Conservation (phyloP, 2,113 vertebrate species). For the Agelaius tricolor region DNA sequence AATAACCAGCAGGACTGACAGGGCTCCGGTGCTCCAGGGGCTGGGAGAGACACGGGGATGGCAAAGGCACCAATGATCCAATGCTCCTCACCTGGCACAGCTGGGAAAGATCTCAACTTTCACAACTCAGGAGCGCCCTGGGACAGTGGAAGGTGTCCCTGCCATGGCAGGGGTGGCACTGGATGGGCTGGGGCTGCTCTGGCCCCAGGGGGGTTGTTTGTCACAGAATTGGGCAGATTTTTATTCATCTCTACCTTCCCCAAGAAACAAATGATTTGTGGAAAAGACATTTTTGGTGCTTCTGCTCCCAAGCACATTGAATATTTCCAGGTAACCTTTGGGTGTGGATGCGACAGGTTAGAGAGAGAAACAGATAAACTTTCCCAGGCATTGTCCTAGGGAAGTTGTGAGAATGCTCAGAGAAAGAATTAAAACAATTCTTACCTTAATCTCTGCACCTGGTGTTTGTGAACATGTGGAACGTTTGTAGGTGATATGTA, state of each 20-base stretch:
- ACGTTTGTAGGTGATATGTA: too few relatives aligned
- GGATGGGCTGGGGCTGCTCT: neutral
- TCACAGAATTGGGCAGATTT: neutral
- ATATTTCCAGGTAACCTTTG: neutral
- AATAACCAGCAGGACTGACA: accelerated
- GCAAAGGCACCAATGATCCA: accelerated
- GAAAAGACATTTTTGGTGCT: neutral
- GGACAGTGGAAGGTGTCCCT: too few relatives aligned
- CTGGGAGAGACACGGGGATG: accelerated
- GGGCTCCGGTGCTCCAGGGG: too few relatives aligned
- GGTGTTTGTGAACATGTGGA: too few relatives aligned
- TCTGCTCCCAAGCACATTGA: neutral
- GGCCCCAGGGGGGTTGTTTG: neutral
- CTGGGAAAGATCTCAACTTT: neutral
- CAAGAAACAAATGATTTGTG: neutral
- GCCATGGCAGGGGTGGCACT: too few relatives aligned
- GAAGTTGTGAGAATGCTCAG: too few relatives aligned
- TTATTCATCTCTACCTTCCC: neutral
- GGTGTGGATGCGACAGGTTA: too few relatives aligned
- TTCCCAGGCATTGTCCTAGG: too few relatives aligned
- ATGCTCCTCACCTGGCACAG: neutral
- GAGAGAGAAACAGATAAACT: too few relatives aligned
- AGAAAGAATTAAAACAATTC: too few relatives aligned
- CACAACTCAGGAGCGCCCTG: too few relatives aligned
- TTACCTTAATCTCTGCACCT: too few relatives aligned